Base-by-base conservation (phyloP, 2,113 vertebrate species). In the Willisornis vidua region DNA sequence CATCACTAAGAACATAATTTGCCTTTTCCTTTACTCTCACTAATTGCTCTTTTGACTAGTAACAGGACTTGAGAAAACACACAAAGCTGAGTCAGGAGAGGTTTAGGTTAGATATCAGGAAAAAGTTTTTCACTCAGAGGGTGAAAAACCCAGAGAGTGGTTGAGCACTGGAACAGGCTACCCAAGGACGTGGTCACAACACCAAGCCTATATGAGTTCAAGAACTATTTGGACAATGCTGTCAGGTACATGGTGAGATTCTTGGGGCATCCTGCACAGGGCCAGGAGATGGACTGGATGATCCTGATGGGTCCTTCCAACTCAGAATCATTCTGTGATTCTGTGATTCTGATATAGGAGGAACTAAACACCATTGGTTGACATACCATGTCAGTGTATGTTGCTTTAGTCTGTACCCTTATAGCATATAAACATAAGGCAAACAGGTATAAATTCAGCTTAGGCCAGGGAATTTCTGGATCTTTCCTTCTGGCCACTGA, bases 101-200 rank as follows among this genome's bases (percentile, higher is more conserved):
- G 25, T 63, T 76, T 49, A 62, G 20, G 14, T 10, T 70, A 49
- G 41, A 23, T 62, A 41, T 35, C 25, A 43, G 25, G 26, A 43
- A 55, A 43, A 84, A 3, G 18, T 14, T 70, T 55, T 62, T 63
- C 49, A 57, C 9, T 4, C 31, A 28, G 25, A 49, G 25, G 0
- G 0, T 41, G 26, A 41, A 63, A 63, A 63, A 41, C 26, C 17
- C 61, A 63, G 37, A 31, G 13, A 0, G 0, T 43, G 25, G 7
- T 0, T 13, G 17, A 43, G 25, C 25, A 28, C 25, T 26, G n/a
- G 29, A 41, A 55, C 14, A 83, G 14, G 29, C 11, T 70, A 2
- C 48, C 9, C 29, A 48, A 20, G 41, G 29, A 54, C 41, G 7
- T 9, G 54, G 24, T 41, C 29, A 41, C 24, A 62, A 35, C 48